Conservation (phyloP, 2,888 invertebrate species). For the Catonia carolina region DNA sequence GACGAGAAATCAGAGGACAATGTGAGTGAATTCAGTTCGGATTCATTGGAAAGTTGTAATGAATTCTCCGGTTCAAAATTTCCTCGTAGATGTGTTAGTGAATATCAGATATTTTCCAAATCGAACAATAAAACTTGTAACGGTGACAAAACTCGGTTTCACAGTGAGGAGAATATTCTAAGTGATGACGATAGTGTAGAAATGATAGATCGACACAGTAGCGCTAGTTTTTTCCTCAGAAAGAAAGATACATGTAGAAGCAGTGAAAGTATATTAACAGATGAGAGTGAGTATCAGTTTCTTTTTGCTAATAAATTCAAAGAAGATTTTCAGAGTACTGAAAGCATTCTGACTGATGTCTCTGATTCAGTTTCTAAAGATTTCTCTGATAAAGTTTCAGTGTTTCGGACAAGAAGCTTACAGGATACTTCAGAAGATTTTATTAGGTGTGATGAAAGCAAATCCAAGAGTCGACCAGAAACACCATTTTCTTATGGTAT, state of each 20-base stretch:
- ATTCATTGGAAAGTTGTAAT: constrained; percentile 66
- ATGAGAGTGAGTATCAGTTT: constrained; percentile 57
- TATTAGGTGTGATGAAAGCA: constrained; percentile 19
- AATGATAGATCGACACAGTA: constrained; percentile 45
- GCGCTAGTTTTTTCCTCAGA: constrained; percentile 74
- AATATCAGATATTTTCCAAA: constrained; percentile 59
- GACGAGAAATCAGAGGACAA: constrained; percentile 29
- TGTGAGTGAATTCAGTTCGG: constrained; percentile 64
- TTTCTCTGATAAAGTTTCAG: constrained; percentile 34
- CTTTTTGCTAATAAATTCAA: constrained; percentile 31
- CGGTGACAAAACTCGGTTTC: constrained; percentile 33
- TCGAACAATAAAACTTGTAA: constrained; percentile 25
- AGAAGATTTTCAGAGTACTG: constrained; percentile 53
- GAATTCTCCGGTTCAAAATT: constrained; percentile 38
- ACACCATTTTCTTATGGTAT: constrained; percentile 23
- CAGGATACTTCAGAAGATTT: constrained; percentile 40
- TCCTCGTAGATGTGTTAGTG: constrained; percentile 64
- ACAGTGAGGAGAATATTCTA: constrained; percentile 36
- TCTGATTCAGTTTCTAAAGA: constrained; percentile 33
- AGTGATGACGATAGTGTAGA: constrained; percentile 29
- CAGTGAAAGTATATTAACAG: constrained; percentile 71
- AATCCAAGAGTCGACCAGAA: constrained; percentile 29
- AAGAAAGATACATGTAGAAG: constrained; percentile 58
- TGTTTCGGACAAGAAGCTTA: constrained; percentile 44
- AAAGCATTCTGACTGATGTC: constrained; percentile 74